Conservation (phyloP, 2,888 invertebrate genomes). For the Philereme transversata region DNA sequence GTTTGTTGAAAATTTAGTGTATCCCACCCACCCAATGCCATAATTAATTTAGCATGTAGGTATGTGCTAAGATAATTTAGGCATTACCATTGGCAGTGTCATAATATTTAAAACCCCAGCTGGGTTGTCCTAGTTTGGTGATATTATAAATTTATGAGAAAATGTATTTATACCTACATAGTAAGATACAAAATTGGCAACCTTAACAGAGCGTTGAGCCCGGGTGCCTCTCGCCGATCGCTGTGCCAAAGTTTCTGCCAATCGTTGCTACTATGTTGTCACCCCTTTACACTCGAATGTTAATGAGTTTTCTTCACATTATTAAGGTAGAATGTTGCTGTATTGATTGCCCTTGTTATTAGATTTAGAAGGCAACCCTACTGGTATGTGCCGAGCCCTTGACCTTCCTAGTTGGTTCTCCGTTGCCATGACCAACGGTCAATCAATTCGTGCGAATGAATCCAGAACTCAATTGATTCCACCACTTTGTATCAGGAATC, state of each 20-base stretch:
- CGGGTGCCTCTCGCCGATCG: constrained; percentile 2
- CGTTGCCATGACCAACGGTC: too few relatives aligned
- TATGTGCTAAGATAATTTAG: too few relatives aligned
- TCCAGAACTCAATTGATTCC: too few relatives aligned
- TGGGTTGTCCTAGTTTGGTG: too few relatives aligned
- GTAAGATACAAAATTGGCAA: constrained; percentile 12
- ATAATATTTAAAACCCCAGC: too few relatives aligned
- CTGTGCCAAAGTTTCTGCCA: constrained; percentile 12
- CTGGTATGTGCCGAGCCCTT: neutral
- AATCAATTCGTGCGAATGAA: too few relatives aligned
- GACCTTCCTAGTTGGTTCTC: neutral
- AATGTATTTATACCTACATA: neutral
- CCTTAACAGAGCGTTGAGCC: constrained; percentile 10
- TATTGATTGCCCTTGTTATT: neutral
- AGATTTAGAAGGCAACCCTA: neutral
- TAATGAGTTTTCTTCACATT: neutral
- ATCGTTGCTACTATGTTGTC: constrained; percentile 5
- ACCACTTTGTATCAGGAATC: neutral
- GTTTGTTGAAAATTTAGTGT: too few relatives aligned
- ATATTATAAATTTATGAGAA: neutral
- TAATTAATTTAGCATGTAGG: too few relatives aligned
- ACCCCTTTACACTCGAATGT: constrained; percentile 8
- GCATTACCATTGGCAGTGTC: too few relatives aligned
- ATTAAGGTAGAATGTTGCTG: neutral
- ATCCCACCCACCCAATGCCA: too few relatives aligned